Percentiles rank a stretch among this genome's conserved stretches.
Conservation (phyloP, 2,888 invertebrate genomes). For the Zhuqinia jingwanae region DNA sequence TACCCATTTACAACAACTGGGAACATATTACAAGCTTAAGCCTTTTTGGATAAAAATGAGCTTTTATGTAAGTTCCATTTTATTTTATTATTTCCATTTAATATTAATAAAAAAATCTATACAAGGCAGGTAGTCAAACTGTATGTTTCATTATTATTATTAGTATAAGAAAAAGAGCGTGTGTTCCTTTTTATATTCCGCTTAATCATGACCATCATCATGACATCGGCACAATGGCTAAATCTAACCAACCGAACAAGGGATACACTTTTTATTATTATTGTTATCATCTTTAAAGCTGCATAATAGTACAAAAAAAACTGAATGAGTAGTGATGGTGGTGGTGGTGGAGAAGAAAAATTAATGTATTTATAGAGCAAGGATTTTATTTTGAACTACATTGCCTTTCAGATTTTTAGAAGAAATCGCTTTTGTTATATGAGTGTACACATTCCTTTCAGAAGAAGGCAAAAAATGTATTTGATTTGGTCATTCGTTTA, state of each 20-base stretch:
- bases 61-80: slow-evolving; percentile 42
- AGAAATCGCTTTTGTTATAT: neutral
- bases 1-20: neutral
- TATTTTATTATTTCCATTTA: slow-evolving; percentile 53
- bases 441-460: slow-evolving; percentile 38
- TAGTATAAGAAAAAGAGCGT: slow-evolving; percentile 46
- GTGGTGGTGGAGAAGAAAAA: slow-evolving; percentile 26
- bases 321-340: too few relatives aligned
- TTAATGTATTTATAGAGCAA: slow-evolving; percentile 65
- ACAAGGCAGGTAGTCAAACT: slow-evolving; percentile 40
- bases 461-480: slow-evolving; percentile 6
- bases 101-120: neutral
- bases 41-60: slow-evolving; percentile 47
- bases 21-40: slow-evolving; percentile 51
- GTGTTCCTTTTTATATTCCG: slow-evolving; percentile 59
- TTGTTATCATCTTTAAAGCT: slow-evolving; percentile 45
- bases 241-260: slow-evolving; percentile 58
- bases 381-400: slow-evolving; percentile 31
- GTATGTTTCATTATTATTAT: neutral
- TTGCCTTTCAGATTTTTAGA: slow-evolving; percentile 15
- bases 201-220: slow-evolving; percentile 72
- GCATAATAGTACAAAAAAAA: slow-evolving; percentile 35
- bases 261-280: slow-evolving; percentile 63
- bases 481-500: slow-evolving; percentile 19
- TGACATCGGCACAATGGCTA: slow-evolving; percentile 64